A percentile compares a stretch with the other conserved stretches of the same genome.
Conservation (phyloP, 2,888 invertebrate species). For the Lymantria monacha region DNA sequence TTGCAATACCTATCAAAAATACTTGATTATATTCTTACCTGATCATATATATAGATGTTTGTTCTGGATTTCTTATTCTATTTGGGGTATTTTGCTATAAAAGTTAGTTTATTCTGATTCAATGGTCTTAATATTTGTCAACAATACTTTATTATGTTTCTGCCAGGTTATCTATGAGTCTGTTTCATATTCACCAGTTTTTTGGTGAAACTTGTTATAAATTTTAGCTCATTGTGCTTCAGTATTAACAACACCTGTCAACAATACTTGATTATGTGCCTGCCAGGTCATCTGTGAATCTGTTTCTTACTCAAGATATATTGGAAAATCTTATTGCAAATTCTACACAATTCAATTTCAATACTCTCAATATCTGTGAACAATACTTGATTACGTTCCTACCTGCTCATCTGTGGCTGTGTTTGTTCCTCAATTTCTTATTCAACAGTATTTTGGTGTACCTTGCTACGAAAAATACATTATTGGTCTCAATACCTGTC, state of each 20-base stretch:
- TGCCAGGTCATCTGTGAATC: background rate
- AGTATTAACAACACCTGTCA: background rate
- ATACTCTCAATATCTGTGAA: constrained; percentile 4
- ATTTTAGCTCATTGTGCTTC: background rate
- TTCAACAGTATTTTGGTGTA: background rate
- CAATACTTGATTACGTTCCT: constrained; percentile 11
- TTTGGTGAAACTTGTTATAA: no score
- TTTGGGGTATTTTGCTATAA: no score
- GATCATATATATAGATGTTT: no score
- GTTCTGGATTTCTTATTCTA: no score
- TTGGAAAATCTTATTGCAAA: no score
- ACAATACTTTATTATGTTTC: constrained; percentile 8
- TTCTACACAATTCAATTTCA: no score
- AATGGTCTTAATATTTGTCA: constrained; percentile 5
- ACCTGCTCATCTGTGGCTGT: background rate
- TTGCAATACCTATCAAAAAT: no score
- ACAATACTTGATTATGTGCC: background rate
- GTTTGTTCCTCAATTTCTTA: background rate
- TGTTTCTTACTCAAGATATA: no score
- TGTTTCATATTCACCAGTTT: background rate
- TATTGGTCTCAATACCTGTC: constrained; percentile 10
- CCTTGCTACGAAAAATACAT: no score
- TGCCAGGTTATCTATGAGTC: background rate
- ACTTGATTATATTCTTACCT: no score
- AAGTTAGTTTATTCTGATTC: no score